Evolutionary conservation across 2,888 invertebrate species (phyloP), one percentile per base, ranked within the genome.

Genomic region (Oscheius onirici): DNA sequence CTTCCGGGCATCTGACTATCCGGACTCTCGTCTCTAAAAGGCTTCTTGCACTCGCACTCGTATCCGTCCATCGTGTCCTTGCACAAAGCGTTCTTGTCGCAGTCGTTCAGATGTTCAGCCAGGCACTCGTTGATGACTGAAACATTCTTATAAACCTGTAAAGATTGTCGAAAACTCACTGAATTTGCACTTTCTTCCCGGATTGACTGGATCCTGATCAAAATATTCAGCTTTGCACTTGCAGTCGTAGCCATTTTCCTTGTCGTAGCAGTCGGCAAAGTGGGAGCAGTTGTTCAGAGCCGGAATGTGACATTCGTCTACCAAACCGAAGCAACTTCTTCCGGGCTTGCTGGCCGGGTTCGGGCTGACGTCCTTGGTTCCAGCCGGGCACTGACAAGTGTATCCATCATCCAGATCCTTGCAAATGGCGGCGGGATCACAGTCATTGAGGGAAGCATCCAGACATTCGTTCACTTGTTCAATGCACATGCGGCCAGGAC

Each of bases 21-120:
- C 20, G 81, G 81, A 49, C 74, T 68, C 63, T 74, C 69, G 54
- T 84, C 84, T 22, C 54, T 60, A 69, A 77, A 80, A 11, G 80
- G 81, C 15, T 73, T 44, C 26, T 84, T 74, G 71, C 78, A 83
- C 63, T 83, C 60, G 77, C 87, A 87, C 43, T 73, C 77, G 74
- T 84, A 86, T 11, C 85, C 86, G 11, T 84, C 86, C n/a, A 79
- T 76, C 24, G 83, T 77, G 69, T 88, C 87, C 41, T 80, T 79
- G 73, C 88, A 88, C 24, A 77, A 70, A 13, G 88, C 88, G 60
- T 84, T 76, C 44, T 72, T 69, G 58, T 73, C 71, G 71, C 85
- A 85, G 70, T 85, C 81, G 73, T 84, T 82, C 57, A 82, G 71
- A 52, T 77, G 75, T 58, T 76, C 75, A 26, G 77, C 73, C 44